Base-by-base conservation (phyloP, 23 tunicate genomes). In the Diplosoma virens region DNA sequence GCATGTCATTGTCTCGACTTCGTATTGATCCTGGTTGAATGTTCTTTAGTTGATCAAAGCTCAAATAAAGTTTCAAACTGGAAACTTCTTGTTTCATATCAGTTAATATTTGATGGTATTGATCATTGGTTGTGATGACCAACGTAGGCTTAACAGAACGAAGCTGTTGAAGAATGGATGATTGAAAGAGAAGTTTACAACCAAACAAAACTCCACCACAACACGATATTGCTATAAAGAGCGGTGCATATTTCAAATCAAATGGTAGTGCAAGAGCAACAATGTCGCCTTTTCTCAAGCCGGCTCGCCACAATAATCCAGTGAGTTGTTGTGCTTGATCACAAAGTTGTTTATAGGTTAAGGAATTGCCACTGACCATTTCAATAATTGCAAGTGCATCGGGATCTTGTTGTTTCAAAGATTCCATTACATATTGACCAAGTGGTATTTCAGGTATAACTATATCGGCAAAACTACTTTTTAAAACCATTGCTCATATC, bases 401-500 rank as follows among this genome's bases (percentile, higher is more conserved):
- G n/a, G 67, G 77, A 68, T 68, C 52, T 45, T 48, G 21, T 28
- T 80, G 5, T n/a, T n/a, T n/a, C 41, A 80, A 20, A 30, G 22
- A 29, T 11, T 68, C 61, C 47, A 80, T 30, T 11, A 80, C 23
- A 30, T 26, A 67, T 14, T 68, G 64, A 16, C 58, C 69, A 6
- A 80, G n/a, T 37, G 84, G 54, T 14, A 68, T 32, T 47, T 80
- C 84, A 9, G 84, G 84, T 17, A 80, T 67, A 2, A 66, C 84
- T 27, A 69, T 18, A 34, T 80, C 84, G 29, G 84, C 77, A 67
- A 46, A 67, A 25, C 56, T 48, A 46, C 84, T 80, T 27, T 68
- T 50, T 35, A 46, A 71, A 46, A 80, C 84, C 84, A 67, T 80
- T 26, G 7, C 25, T 31, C 32, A 64, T n/a, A n/a, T n/a, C n/a